phyloP scores from a whole-genome alignment of 2,888 invertebrate genomes.

The Strigamia transsilvanica region DNA sequence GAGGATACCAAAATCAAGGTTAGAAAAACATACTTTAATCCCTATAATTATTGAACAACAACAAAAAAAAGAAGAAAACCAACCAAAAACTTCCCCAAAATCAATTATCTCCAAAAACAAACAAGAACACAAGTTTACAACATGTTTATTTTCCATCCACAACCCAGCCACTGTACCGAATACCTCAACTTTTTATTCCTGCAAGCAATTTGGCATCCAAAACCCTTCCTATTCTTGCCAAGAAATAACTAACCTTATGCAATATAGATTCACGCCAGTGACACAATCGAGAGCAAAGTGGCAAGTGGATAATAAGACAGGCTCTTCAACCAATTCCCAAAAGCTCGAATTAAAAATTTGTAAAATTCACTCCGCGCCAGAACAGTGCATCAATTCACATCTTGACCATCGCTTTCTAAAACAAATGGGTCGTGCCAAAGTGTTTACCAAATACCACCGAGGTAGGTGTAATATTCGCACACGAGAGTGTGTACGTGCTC shows the following conservation, averaged over 20 bases:
- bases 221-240: background rate
- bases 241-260: slow-evolving; percentile 18
- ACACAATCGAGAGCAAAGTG: slow-evolving; percentile 14
- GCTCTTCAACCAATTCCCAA: slow-evolving; percentile 7
- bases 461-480: slow-evolving; percentile 2
- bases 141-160: background rate
- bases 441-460: slow-evolving; percentile 18
- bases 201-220: background rate
- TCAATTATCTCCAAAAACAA: background rate
- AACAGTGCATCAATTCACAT: background rate
- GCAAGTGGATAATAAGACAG: slow-evolving; percentile 43
- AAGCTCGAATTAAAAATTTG: slow-evolving; percentile 12
- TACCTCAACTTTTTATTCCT: background rate
- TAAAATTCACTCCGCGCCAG: background rate
- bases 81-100: background rate
- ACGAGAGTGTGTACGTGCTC: slow-evolving; percentile 2
- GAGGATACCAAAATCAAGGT: slow-evolving; percentile 16
- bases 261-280: slow-evolving; percentile 27
- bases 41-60: too few relatives aligned
- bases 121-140: background rate
- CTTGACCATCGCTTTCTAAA: background rate
- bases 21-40: too few relatives aligned
- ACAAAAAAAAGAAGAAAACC: too few relatives aligned
- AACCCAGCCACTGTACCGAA: background rate
- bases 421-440: slow-evolving; percentile 22